Conservation (phyloP, 1,140 invertebrate genomes). For the Bombus balteatus region DNA sequence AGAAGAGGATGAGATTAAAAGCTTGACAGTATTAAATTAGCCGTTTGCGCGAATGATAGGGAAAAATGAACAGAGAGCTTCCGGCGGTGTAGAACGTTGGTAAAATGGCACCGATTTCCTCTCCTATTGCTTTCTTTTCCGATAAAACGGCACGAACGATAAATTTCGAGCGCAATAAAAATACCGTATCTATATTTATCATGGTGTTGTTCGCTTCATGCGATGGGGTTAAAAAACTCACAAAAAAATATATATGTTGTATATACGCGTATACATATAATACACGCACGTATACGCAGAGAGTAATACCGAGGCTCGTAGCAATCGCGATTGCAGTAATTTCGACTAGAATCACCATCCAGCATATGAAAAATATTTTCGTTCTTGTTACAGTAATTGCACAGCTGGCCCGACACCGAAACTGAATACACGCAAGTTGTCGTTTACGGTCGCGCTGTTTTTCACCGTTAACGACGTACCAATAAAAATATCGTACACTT, state of each 20-base stretch:
- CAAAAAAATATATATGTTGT: background rate
- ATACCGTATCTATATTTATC: constrained; percentile 37
- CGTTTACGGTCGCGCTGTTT: constrained; percentile 23
- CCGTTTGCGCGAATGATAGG: too few species aligned
- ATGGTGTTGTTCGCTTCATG: constrained; percentile 13
- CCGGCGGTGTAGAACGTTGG: background rate
- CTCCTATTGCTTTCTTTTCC: background rate
- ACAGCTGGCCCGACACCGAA: background rate
- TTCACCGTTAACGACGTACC: background rate
- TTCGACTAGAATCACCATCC: constrained; percentile 15
- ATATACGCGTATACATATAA: background rate
- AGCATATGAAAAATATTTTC: constrained; percentile 21
- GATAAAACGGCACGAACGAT: constrained; percentile 12
- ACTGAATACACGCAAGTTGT: constrained; percentile 20
- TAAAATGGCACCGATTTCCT: constrained; percentile 5
- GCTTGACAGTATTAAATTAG: constrained; percentile 15
- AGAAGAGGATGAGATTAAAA: background rate
- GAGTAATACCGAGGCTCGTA: background rate
- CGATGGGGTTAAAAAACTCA: background rate
- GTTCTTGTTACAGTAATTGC: constrained; percentile 25
- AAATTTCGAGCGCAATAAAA: constrained; percentile 28
- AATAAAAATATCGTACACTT: constrained; percentile 9
- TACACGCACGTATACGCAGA: background rate
- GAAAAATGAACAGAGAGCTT: background rate
- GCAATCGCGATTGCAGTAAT: constrained; percentile 8